Evolutionary conservation across 2,113 vertebrate genomes (phyloP).

Genomic region (Peucedramus taeniatus): DNA sequence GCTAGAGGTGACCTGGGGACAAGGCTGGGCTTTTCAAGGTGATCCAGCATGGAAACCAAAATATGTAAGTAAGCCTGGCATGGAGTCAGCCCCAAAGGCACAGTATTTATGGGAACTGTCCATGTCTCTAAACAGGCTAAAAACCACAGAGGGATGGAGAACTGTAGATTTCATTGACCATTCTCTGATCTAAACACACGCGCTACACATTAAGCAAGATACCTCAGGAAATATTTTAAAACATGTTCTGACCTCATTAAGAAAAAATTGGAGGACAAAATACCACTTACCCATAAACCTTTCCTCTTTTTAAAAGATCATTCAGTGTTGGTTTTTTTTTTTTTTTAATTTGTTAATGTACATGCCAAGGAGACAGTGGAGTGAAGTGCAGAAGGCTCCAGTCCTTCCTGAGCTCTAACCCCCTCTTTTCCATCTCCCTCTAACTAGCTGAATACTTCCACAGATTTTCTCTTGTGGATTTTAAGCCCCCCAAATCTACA

Average conservation of each 20-base stretch:
- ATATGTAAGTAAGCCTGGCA: not conserved
- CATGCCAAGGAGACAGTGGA: not conserved
- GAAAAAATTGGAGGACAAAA: not conserved
- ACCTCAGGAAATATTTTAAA: not conserved
- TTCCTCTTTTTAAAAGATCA: not conserved
- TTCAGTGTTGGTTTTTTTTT: accelerated
- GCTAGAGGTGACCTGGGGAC: not conserved
- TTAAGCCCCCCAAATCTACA: not conserved
- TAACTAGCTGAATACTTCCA: not conserved
- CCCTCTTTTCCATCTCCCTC: not conserved
- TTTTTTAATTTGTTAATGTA: not conserved
- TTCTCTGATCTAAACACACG: not conserved
- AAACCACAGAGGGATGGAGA: not conserved
- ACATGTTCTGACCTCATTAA: not conserved
- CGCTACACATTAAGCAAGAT: not conserved
- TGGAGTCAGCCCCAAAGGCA: not conserved
- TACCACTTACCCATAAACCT: not conserved
- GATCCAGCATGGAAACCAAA: not conserved
- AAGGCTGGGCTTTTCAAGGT: not conserved
- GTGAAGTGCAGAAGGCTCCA: not conserved
- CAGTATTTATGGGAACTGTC: not conserved
- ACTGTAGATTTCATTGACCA: not conserved
- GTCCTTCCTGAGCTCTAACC: not conserved
- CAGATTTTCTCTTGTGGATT: not conserved
- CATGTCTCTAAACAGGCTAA: not conserved